Conservation (phyloP, 2,797 vertebrate species). For the Halcyon badia region DNA sequence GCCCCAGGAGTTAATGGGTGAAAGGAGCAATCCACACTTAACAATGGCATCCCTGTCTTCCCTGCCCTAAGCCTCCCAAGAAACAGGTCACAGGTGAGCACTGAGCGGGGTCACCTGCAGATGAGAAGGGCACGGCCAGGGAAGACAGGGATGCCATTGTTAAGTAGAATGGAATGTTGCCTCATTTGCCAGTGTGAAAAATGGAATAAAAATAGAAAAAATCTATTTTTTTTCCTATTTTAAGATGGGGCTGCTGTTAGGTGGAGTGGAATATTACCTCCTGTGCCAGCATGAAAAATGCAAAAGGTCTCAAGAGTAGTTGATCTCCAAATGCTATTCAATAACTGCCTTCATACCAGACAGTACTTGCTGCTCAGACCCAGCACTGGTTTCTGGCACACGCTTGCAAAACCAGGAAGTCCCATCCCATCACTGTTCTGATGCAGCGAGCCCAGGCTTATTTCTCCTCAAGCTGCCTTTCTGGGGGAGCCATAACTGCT, state of each 20-base stretch:
- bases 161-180: neutral
- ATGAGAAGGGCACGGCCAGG: neutral
- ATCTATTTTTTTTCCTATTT: neutral
- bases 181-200: neutral
- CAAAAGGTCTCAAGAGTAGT: neutral
- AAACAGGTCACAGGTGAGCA: neutral
- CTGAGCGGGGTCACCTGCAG: too few species aligned
- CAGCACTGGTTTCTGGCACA: neutral
- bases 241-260: neutral
- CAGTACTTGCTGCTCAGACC: neutral
- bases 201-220: neutral
- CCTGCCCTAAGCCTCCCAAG: too few species aligned
- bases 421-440: rapidly evolving
- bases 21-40: too few species aligned
- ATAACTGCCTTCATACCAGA: neutral
- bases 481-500: neutral
- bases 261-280: neutral
- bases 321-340: neutral
- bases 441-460: rapidly evolving
- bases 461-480: rapidly evolving
- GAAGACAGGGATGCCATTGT: neutral
- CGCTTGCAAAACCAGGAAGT: neutral
- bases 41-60: too few species aligned
- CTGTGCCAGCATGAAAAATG: neutral
- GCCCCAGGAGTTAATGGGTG: too few species aligned